These are phyloP conservation scores for Aphidoletes aphidimyza DNA, from an alignment of 2,888 invertebrate genomes.

Conservation along the genomic window DNA sequence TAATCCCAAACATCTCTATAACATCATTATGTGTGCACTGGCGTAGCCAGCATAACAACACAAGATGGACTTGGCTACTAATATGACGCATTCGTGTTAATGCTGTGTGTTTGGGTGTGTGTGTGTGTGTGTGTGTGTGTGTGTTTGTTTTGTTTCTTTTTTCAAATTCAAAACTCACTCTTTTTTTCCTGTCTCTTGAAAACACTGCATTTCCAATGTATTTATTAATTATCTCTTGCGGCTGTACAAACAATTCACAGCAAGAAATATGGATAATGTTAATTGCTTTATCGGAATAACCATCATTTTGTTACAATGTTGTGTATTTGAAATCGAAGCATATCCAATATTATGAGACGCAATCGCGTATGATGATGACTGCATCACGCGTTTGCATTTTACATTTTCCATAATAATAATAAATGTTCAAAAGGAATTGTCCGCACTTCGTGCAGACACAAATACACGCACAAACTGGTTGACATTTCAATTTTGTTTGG, in stretches of 20 bases:
- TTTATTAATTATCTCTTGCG: slow-evolving; percentile 49
- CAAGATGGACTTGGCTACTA: slow-evolving; percentile 33
- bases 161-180: not conserved
- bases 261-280: slow-evolving; percentile 49
- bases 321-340: slow-evolving; percentile 16
- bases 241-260: slow-evolving; percentile 37
- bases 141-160: no score
- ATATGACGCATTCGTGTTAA: not conserved
- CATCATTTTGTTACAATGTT: slow-evolving; percentile 48
- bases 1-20: not conserved
- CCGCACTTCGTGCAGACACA: no score
- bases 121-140: no score
- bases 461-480: slow-evolving; percentile 13
- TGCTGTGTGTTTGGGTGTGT: no score
- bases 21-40: not conserved
- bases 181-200: not conserved
- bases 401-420: no score
- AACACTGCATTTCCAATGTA: slow-evolving; percentile 27
- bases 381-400: not conserved
- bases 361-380: not conserved
- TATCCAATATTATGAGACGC: not conserved
- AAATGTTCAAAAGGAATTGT: not conserved
- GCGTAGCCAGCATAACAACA: not conserved
- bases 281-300: slow-evolving; percentile 44
- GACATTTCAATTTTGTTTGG: not conserved